Evolutionary conservation across 1,140 invertebrate species (phyloP).

Genomic region (Gonioctena quinquepunctata): DNA sequence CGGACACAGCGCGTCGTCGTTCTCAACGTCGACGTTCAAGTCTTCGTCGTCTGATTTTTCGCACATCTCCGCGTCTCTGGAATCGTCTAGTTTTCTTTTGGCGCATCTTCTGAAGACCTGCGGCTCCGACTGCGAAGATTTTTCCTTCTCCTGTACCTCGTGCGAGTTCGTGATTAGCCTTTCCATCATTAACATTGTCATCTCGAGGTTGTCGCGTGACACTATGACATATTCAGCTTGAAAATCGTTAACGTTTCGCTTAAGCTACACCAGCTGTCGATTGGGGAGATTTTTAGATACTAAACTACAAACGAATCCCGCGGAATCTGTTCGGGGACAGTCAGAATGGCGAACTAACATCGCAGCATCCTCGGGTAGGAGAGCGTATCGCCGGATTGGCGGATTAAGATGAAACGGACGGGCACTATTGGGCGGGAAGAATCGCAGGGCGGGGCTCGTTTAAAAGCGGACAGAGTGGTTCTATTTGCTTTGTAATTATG

Average conservation of each 20-base stretch:
- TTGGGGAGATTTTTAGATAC: conserved; percentile 38
- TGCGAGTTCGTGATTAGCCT: conserved; percentile 50
- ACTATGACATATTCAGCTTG: conserved; percentile 33
- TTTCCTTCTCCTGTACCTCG: conserved; percentile 34
- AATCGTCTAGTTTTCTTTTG: conserved; percentile 48
- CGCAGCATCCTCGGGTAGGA: conserved; percentile 23
- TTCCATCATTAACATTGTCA: conserved; percentile 60
- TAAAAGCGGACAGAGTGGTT: conserved; percentile 37
- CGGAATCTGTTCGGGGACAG: conserved; percentile 31
- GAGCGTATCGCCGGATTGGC: conserved; percentile 25
- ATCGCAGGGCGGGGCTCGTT: conserved; percentile 29
- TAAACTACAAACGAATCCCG: conserved; percentile 43
- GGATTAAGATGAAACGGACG: conserved; percentile 1
- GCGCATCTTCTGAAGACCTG: conserved; percentile 32
- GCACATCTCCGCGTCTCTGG: conserved; percentile 50
- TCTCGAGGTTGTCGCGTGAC: conserved; percentile 36
- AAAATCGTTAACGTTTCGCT: too few species aligned
- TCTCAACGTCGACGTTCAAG: conserved; percentile 56
- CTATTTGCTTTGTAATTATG: conserved; percentile 57
- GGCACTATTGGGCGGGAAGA: conserved; percentile 30
- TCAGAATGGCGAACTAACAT: conserved; percentile 50
- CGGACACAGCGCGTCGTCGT: conserved; percentile 53
- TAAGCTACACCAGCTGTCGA: too few species aligned
- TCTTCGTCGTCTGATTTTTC: conserved; percentile 52
- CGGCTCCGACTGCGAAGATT: conserved; percentile 20